Evolutionary conservation across 2,888 invertebrate genomes (phyloP).

Genomic region (Sesia apiformis): DNA sequence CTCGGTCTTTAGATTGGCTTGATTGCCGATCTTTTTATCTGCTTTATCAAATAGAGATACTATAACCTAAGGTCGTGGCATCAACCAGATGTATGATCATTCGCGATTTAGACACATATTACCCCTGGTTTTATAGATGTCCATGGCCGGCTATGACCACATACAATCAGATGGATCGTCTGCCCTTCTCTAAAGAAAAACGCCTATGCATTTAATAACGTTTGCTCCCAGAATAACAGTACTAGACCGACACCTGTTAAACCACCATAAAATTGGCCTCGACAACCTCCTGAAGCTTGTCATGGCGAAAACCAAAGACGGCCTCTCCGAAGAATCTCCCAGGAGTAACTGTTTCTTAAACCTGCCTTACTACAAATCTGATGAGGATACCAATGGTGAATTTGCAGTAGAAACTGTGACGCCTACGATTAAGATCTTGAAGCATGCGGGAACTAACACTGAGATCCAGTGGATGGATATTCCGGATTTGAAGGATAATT

Average conservation of each 20-base stretch:
- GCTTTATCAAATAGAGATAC: too few species aligned
- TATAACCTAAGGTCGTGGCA: too few species aligned
- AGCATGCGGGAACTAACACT: slow-evolving; percentile 45
- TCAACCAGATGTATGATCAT: too few species aligned
- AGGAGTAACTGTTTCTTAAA: slow-evolving; percentile 22
- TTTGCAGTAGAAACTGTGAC: slow-evolving; percentile 49
- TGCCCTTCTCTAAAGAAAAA: too few species aligned
- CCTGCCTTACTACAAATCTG: slow-evolving; percentile 45
- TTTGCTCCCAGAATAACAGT: slow-evolving; percentile 49
- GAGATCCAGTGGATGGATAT: slow-evolving; percentile 38
- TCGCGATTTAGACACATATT: too few species aligned
- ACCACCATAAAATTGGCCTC: slow-evolving; percentile 53
- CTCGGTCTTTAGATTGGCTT: too few species aligned
- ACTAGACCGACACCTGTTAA: slow-evolving; percentile 53
- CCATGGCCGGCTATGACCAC: too few species aligned
- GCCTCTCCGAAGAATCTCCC: slow-evolving; percentile 30
- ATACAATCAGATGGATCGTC: too few species aligned
- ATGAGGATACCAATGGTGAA: slow-evolving; percentile 45
- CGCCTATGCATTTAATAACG: too few species aligned
- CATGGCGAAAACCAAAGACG: slow-evolving; percentile 56
- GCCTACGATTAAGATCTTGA: slow-evolving; percentile 52
- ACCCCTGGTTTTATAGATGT: too few species aligned
- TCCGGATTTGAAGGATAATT: slow-evolving; percentile 33
- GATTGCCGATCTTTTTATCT: too few species aligned
- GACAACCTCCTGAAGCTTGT: slow-evolving; percentile 54